These are phyloP conservation scores for Ceramica pisi DNA, from an alignment of 2,888 invertebrate species.

Conservation along the genomic window DNA sequence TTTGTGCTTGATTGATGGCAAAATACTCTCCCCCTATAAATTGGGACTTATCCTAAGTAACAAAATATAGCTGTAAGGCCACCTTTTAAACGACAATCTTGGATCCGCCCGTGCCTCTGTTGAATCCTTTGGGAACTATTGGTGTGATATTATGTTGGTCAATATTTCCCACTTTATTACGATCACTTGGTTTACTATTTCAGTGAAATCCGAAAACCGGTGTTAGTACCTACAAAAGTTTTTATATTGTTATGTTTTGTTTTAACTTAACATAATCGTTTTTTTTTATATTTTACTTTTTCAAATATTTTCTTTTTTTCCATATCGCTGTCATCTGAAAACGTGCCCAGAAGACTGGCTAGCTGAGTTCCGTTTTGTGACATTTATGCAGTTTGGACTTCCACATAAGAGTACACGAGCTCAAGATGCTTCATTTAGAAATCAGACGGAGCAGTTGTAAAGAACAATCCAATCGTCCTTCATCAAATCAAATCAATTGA, in stretches of 20 bases:
- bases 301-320: no score
- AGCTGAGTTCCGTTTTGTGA: constrained; percentile 25
- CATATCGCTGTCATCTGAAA: no score
- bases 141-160: constrained; percentile 11
- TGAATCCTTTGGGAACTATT: background rate
- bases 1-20: background rate
- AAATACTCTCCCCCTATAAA: background rate
- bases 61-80: no score
- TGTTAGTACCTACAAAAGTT: constrained; percentile 24
- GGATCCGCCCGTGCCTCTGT: no score
- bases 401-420: background rate
- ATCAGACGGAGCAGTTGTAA: background rate
- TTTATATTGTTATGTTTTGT: no score
- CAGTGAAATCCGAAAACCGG: constrained; percentile 18
- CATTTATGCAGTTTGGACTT: constrained; percentile 16
- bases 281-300: no score
- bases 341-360: no score
- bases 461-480: background rate
- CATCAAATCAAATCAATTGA: background rate
- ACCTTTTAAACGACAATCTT: no score
- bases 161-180: constrained; percentile 26
- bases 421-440: background rate
- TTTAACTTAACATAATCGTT: no score
- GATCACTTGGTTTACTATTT: constrained; percentile 18
- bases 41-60: background rate